Evolutionary conservation across 2,797 vertebrate genomes (phyloP).

Genomic region (Pangasius djambal): DNA sequence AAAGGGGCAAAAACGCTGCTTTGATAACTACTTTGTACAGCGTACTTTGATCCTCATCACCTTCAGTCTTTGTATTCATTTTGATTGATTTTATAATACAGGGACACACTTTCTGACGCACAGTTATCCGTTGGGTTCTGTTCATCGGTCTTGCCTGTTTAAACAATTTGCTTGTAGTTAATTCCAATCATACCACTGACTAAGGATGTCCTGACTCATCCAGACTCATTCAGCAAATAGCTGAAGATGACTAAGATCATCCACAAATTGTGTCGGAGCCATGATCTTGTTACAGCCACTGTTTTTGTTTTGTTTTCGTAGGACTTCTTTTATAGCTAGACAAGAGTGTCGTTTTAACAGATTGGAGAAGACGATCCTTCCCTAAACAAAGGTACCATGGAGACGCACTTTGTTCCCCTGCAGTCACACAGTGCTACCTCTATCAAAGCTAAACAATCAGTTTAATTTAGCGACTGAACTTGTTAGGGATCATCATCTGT

Average conservation of each 20-base stretch:
- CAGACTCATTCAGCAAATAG: conserved; percentile 58
- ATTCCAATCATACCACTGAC: conserved; percentile 37
- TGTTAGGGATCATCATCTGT: not conserved
- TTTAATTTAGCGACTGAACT: not conserved
- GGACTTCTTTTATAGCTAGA: not conserved
- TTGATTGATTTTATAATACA: not conserved
- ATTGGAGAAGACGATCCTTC: not conserved
- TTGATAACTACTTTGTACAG: too few relatives aligned
- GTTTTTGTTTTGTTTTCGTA: not conserved
- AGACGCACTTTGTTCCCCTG: conserved; percentile 3
- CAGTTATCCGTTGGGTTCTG: not conserved
- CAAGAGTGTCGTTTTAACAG: not conserved
- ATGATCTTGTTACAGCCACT: not conserved
- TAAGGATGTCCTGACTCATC: conserved; percentile 49
- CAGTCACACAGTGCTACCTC: not conserved
- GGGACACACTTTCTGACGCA: not conserved
- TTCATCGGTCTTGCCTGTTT: not conserved
- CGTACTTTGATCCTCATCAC: not conserved
- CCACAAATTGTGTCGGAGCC: not conserved
- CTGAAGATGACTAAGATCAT: conserved; percentile 50
- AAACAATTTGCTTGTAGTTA: conserved; percentile 32
- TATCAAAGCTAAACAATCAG: not conserved
- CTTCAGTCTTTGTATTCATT: not conserved
- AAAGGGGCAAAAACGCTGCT: not conserved
- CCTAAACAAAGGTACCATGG: not conserved